These are phyloP conservation scores for Alentia gelatinosa DNA, from an alignment of 2,888 invertebrate species.

Conservation along the genomic window DNA sequence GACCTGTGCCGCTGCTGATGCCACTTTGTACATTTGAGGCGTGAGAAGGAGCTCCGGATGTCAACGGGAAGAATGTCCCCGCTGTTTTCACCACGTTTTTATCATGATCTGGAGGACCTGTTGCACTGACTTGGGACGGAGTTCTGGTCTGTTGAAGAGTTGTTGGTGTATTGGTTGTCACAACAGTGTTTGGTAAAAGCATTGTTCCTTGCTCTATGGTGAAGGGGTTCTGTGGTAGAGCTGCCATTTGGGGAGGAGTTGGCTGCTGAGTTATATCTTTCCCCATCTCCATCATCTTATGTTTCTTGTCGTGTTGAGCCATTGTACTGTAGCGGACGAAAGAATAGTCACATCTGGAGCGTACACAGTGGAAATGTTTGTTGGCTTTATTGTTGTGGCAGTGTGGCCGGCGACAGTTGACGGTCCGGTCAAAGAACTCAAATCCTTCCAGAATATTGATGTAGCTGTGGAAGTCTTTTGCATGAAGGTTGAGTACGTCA, in stretches of 20 bases:
- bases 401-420: slow-evolving; percentile 86
- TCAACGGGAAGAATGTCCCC: slow-evolving; percentile 94
- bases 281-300: slow-evolving; percentile 76
- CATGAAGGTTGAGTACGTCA: slow-evolving; percentile 89
- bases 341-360: slow-evolving; percentile 87
- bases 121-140: neutral
- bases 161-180: slow-evolving; percentile 8
- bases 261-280: slow-evolving; percentile 45
- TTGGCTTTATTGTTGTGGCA: slow-evolving; percentile 87
- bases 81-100: slow-evolving; percentile 91
- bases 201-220: neutral
- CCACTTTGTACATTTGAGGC: neutral
- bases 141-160: neutral
- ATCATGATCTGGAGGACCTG: neutral
- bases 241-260: too few species aligned
- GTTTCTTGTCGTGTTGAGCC: slow-evolving; percentile 87
- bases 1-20: neutral
- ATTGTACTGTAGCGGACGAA: slow-evolving; percentile 89
- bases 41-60: slow-evolving; percentile 75
- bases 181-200: slow-evolving; percentile 24
- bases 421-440: slow-evolving; percentile 89
- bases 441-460: slow-evolving; percentile 91
- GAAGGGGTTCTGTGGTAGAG: neutral
- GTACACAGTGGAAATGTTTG: slow-evolving; percentile 89
- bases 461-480: slow-evolving; percentile 92